phyloP scores from a whole-genome alignment of 2,797 vertebrate genomes.

The Falco concolor region DNA sequence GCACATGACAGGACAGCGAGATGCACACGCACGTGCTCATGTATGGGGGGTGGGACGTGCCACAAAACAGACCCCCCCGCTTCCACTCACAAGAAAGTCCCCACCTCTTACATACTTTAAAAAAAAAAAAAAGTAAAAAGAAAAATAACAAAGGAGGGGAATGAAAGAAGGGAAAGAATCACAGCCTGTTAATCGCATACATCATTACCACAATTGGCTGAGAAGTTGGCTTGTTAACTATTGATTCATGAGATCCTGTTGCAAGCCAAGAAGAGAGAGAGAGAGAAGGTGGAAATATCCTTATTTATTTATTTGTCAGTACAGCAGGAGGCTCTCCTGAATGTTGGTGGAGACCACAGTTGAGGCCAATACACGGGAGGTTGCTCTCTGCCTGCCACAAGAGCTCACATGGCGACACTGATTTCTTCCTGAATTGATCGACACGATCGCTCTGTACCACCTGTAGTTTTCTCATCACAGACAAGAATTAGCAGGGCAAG shows the following conservation, averaged over 20 bases:
- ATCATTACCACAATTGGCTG: slow-evolving; percentile 46
- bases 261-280: background rate
- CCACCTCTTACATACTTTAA: background rate
- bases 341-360: background rate
- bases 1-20: slow-evolving; percentile 71
- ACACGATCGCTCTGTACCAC: background rate
- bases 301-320: background rate
- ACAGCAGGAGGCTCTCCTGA: slow-evolving; percentile 10
- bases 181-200: slow-evolving; percentile 23
- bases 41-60: background rate
- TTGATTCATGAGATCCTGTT: slow-evolving; percentile 22
- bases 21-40: background rate
- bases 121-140: no score
- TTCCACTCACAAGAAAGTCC: background rate
- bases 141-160: background rate
- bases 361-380: background rate
- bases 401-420: background rate
- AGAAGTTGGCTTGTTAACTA: slow-evolving; percentile 37
- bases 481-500: background rate
- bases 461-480: background rate
- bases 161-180: background rate
- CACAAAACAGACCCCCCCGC: background rate
- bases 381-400: background rate
- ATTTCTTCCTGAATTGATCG: background rate
- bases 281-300: background rate